Percentiles rank a stretch among this genome's conserved stretches.
phyloP scores from a whole-genome alignment of 1,140 invertebrate genomes.

The Drosophila seguyi region DNA sequence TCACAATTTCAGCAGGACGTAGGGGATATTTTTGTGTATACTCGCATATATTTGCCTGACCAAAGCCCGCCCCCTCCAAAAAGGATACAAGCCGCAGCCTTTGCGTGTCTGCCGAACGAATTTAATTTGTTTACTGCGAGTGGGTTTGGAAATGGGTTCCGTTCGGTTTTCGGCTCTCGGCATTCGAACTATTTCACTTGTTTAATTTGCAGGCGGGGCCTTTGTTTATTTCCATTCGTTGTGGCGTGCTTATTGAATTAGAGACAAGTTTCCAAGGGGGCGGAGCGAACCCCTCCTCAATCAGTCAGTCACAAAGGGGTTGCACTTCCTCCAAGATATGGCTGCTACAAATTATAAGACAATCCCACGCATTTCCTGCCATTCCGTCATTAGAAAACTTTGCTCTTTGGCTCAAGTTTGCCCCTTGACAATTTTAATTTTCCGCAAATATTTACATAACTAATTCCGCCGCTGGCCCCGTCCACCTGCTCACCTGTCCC shows the following conservation, averaged over 20 bases:
- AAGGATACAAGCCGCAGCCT: conserved; percentile 11
- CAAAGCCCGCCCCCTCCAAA: conserved; percentile 1
- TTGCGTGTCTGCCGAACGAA: conserved; percentile 57
- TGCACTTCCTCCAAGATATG: neutral
- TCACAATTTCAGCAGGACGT: conserved; percentile 49
- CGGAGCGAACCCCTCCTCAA: neutral
- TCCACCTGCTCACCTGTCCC: conserved; percentile 24
- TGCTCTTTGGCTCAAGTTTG: conserved; percentile 56
- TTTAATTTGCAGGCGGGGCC: conserved; percentile 41
- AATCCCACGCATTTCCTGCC: conserved; percentile 29
- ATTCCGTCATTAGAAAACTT: conserved; percentile 41
- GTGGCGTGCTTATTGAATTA: conserved; percentile 41
- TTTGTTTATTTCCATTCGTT: conserved; percentile 16
- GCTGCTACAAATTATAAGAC: conserved; percentile 20
- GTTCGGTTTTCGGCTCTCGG: conserved; percentile 28
- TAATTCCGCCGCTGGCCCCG: conserved; percentile 47
- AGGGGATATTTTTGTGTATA: neutral
- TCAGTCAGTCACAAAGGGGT: conserved; percentile 1
- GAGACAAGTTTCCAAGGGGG: neutral
- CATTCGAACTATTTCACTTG: conserved; percentile 53
- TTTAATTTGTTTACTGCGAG: conserved; percentile 58
- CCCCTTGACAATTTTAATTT: conserved; percentile 76
- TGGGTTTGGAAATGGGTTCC: conserved; percentile 4
- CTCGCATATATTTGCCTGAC: conserved; percentile 15
- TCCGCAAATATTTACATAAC: conserved; percentile 75